Evolutionary conservation across 2,113 vertebrate genomes (phyloP).

Genomic region (Neotragus pygmaeus): DNA sequence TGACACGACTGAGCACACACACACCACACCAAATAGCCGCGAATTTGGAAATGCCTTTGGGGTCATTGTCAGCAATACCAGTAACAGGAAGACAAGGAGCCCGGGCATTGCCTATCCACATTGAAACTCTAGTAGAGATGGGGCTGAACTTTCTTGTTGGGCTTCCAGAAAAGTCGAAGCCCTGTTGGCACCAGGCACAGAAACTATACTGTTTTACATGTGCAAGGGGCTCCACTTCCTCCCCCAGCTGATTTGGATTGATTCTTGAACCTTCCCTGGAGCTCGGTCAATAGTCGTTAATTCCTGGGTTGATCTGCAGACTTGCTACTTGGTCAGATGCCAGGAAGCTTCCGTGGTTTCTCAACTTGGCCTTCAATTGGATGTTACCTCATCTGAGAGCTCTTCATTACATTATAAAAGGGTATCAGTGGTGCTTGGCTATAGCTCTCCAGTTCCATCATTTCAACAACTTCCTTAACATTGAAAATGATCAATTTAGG

Average conservation of each 20-base stretch:
- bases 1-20: background rate
- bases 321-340: background rate
- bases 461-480: background rate
- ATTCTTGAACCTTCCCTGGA: background rate
- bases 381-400: background rate
- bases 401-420: background rate
- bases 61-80: no score
- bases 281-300: background rate
- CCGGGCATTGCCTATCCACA: background rate
- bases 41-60: background rate
- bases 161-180: background rate
- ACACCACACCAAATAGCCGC: background rate
- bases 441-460: no score
- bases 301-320: background rate
- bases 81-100: background rate
- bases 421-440: background rate
- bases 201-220: background rate
- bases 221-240: background rate
- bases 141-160: background rate
- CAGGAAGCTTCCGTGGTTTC: background rate
- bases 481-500: background rate
- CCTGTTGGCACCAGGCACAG: background rate
- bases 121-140: background rate
- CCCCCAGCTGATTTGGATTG: background rate
- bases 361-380: background rate